Conservation (phyloP, 2,797 vertebrate genomes). For the Molossus molossus region DNA sequence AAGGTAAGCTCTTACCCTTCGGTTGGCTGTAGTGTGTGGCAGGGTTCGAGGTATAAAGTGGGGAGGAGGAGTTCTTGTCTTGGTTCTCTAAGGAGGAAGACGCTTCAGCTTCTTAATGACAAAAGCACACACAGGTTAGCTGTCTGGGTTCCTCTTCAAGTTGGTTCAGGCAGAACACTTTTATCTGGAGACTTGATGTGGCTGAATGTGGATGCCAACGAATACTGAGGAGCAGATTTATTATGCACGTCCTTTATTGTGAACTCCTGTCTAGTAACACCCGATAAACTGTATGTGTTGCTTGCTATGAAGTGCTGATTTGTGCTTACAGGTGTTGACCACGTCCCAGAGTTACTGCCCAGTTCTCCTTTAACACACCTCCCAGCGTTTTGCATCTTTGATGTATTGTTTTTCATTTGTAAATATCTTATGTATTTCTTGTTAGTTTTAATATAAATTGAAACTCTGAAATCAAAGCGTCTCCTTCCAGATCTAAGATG, state of each 20-base stretch:
- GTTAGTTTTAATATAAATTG: constrained; percentile 16
- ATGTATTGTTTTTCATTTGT: background rate
- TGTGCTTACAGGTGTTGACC: background rate
- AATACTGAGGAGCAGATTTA: background rate
- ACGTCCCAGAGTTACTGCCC: background rate
- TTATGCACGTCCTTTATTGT: background rate
- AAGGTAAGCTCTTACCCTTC: background rate
- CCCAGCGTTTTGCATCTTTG: background rate
- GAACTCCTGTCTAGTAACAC: background rate
- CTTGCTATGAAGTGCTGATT: background rate
- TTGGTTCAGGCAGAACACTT: constrained; percentile 2
- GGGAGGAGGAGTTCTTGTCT: fast-evolving
- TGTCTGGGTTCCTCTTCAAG: background rate
- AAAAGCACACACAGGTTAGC: background rate
- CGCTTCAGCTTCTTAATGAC: background rate
- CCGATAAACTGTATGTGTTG: background rate
- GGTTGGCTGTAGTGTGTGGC: fast-evolving
- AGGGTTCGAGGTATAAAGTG: background rate
- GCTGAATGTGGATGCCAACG: background rate
- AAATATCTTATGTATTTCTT: constrained; percentile 48
- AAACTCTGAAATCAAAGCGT: constrained; percentile 25
- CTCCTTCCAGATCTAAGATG: background rate
- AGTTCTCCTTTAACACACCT: background rate
- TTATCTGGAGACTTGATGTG: background rate
- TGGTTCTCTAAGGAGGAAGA: background rate